Evolutionary conservation across 2,888 invertebrate species (phyloP), one percentile per base, ranked within the genome.

Genomic region (Polia nebulosa): DNA sequence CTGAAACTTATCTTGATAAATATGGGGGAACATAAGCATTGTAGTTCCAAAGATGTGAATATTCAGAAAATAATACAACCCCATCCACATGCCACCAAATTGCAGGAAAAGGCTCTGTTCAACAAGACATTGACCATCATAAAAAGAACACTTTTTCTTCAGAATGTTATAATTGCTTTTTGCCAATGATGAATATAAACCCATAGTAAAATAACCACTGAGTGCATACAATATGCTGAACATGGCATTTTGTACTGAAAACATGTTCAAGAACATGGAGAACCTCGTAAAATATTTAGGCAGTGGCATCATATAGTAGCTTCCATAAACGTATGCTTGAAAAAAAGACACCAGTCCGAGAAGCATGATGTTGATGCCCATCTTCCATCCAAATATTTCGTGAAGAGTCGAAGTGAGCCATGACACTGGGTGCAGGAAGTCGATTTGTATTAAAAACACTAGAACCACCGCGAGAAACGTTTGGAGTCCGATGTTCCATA

Each of bases 291-390:
- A 96, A 74, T 96, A 96, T 83, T 97, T 97, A 0, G 96, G 95
- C 44, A 96, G 92, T 57, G 96, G 96, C 25, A 96, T 93, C 29
- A 97, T 95, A 82, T 97, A 97, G 78, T 97, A 97, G 86, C 97
- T 97, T 53, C 97, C 97, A 85, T 97, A 97, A 41, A 97, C 95
- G 47, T 97, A 94, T n/a, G 97, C 97, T 92, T 97, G 97, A 8
- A 97, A 95, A 72, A 97, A 96, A 13, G 97, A 96, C 1, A 97
- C 96, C 32, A 95, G 88, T 15, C 96, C 94, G 22, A 98, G 96
- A 0, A 97, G 96, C 32, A 97, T 90, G 53, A 97, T 96, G 81
- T 97, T 97, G 0, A 97, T 88, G 93, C 97, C 96, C 90, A 97
- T 97, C 87, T 96, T 96, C 85, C 96, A 94, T 7, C 97, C 96